Percentiles rank a stretch among this genome's conserved stretches.
Conservation (phyloP, 2,797 vertebrate species). For the Galagoides demidoff region DNA sequence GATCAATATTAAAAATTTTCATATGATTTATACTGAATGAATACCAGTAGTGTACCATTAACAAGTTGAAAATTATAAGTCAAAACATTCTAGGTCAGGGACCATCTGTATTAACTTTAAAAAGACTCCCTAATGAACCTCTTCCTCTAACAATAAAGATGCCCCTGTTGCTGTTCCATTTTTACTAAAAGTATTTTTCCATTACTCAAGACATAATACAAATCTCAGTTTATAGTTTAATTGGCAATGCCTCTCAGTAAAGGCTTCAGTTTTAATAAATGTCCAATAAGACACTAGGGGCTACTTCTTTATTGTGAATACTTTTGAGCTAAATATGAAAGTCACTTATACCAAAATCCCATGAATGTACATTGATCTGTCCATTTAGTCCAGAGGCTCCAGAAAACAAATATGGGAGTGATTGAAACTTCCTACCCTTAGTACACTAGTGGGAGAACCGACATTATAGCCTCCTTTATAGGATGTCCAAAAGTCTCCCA, state of each 20-base stretch:
- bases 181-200: not conserved
- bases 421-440: not conserved
- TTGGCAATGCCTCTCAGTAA: not conserved
- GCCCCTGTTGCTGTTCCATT: not conserved
- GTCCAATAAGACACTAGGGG: not conserved
- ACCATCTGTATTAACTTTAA: not conserved
- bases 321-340: not conserved
- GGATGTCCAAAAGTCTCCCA: too few species aligned
- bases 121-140: not conserved
- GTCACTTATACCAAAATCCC: too few species aligned
- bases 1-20: too few species aligned
- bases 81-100: too few species aligned
- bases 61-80: too few species aligned
- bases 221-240: not conserved
- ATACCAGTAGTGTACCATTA: too few species aligned
- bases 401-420: not conserved
- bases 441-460: not conserved
- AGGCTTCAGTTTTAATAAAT: not conserved
- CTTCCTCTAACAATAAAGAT: not conserved
- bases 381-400: not conserved
- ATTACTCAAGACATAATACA: not conserved
- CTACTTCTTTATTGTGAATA: not conserved
- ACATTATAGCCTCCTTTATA: not conserved
- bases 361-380: not conserved
- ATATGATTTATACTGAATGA: too few species aligned